Evolutionary conservation across 2,888 invertebrate species (phyloP).

Genomic region (Erannis defoliaria): DNA sequence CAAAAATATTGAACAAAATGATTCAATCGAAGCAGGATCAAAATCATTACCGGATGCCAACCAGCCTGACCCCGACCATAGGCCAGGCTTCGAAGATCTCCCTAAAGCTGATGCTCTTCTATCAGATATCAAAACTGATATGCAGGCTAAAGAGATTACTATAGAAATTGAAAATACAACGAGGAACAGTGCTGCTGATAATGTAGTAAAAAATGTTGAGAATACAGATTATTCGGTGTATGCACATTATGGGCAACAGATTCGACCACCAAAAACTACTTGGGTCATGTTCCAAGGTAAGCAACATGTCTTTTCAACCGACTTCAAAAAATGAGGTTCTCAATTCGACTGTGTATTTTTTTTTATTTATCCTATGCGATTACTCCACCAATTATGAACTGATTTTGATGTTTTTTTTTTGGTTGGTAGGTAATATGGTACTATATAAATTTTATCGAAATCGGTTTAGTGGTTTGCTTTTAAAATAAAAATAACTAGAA

Average conservation of each 20-base stretch:
- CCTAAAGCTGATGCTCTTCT: constrained; percentile 24
- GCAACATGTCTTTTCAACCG: too few relatives aligned
- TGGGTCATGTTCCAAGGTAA: constrained; percentile 32
- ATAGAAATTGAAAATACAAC: constrained; percentile 19
- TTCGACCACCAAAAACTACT: constrained; percentile 10
- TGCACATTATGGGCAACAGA: constrained; percentile 13
- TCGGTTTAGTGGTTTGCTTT: too few relatives aligned
- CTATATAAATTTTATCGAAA: too few relatives aligned
- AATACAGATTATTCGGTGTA: constrained; percentile 15
- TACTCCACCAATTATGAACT: too few relatives aligned
- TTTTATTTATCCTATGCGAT: too few relatives aligned
- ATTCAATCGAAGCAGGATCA: background rate
- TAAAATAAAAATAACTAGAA: too few relatives aligned
- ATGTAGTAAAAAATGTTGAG: background rate
- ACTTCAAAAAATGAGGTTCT: too few relatives aligned
- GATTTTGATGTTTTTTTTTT: too few relatives aligned
- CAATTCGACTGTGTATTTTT: too few relatives aligned
- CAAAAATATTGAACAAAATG: background rate
- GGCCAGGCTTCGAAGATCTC: constrained; percentile 15
- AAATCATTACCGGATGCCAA: constrained; percentile 5
- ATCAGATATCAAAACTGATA: constrained; percentile 17
- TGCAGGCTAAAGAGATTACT: constrained; percentile 23
- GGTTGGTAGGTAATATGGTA: too few relatives aligned
- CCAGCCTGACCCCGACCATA: constrained; percentile 21
- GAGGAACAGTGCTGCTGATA: background rate